Evolutionary conservation across 2,113 vertebrate genomes (phyloP).

Genomic region (Pogona vitticeps): DNA sequence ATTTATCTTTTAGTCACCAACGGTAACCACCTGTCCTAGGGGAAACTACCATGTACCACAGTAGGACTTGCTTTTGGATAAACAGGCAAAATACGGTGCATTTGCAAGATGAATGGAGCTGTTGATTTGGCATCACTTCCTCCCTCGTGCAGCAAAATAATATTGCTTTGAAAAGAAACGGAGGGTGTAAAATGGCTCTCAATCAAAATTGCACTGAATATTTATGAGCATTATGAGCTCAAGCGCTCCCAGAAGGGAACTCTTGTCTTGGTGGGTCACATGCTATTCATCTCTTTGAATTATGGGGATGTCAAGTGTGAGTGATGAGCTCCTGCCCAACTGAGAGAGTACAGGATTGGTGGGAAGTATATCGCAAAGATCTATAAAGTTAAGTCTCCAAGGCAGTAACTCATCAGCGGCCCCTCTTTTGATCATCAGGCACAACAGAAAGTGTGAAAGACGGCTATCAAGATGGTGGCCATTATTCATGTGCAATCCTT

Average conservation of each 20-base stretch:
- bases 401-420: background rate
- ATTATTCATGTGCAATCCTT: too few relatives aligned
- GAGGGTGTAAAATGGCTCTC: background rate
- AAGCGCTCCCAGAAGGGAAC: background rate
- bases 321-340: background rate
- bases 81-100: background rate
- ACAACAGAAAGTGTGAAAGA: background rate
- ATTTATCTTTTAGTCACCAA: too few relatives aligned
- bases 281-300: background rate
- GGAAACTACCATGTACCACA: too few relatives aligned
- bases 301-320: background rate
- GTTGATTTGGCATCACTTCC: too few relatives aligned
- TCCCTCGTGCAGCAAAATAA: too few relatives aligned
- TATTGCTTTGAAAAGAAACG: background rate
- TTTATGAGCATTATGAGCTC: background rate
- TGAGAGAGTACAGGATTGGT: background rate
- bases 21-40: too few relatives aligned
- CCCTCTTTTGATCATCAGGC: background rate
- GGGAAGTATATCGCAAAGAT: background rate
- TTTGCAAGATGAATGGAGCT: background rate
- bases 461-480: background rate
- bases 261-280: background rate
- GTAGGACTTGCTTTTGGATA: background rate
- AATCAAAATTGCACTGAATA: background rate
- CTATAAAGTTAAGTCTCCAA: background rate